Conservation (phyloP, 2,797 vertebrate species). For the Thaleichthys pacificus region DNA sequence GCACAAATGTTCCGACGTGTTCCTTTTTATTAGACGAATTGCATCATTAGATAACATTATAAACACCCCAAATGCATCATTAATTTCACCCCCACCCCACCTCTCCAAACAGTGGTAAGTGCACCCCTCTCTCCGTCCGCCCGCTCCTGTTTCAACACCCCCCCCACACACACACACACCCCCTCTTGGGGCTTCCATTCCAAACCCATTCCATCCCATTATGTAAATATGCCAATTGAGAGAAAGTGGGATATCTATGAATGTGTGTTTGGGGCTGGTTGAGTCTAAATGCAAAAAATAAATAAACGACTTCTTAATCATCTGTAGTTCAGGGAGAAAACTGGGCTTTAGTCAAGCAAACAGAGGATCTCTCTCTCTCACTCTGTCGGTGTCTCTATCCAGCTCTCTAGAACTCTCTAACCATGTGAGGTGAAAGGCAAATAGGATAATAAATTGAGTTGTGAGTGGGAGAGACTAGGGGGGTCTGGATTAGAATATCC, state of each 20-base stretch:
- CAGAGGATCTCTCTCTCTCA: not conserved
- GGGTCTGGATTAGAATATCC: no score
- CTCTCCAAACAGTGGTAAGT: conserved; percentile 91
- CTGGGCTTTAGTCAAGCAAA: conserved; percentile 55
- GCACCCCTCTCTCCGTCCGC: conserved; percentile 84
- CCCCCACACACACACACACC: conserved; percentile 28
- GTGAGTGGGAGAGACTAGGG: no score
- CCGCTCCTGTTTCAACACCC: conserved; percentile 84
- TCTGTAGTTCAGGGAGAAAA: conserved; percentile 73
- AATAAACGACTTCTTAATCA: conserved; percentile 86
- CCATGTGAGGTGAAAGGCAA: not conserved
- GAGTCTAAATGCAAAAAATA: conserved; percentile 80
- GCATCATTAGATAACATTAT: conserved; percentile 99
- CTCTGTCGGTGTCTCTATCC: not conserved
- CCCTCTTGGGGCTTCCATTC: conserved; percentile 85
- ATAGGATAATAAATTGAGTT: no score
- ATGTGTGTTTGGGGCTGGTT: conserved; percentile 76
- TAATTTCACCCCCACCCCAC: conserved; percentile 83
- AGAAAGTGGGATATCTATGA: conserved; percentile 80
- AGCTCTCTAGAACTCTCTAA: not conserved
- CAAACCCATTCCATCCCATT: conserved; percentile 89
- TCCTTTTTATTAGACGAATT: conserved; percentile 96
- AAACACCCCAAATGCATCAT: conserved; percentile 99
- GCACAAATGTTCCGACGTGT: conserved; percentile 84
- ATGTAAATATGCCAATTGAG: conserved; percentile 88